Conservation (phyloP, 2,888 invertebrate genomes). For the Biston stratarius region DNA sequence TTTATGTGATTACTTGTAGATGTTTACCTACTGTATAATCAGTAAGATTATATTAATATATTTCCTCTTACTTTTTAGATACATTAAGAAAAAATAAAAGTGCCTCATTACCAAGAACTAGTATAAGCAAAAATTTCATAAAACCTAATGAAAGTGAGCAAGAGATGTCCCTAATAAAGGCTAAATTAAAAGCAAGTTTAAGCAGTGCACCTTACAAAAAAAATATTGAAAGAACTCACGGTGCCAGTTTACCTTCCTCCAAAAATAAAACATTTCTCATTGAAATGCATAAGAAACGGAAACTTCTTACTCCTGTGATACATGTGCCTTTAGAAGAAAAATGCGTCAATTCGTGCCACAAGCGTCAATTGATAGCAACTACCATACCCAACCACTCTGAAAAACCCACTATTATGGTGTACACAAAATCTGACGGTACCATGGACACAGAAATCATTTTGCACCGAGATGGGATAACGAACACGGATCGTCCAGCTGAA, state of each 20-base stretch:
- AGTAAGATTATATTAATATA: not conserved
- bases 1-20: not conserved
- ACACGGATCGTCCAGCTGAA: constrained; percentile 55
- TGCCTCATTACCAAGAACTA: constrained; percentile 54
- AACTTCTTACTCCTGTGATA: constrained; percentile 58
- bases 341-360: constrained; percentile 28
- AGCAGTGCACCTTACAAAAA: constrained; percentile 51
- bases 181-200: constrained; percentile 52
- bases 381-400: constrained; percentile 2
- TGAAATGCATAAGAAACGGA: constrained; percentile 54
- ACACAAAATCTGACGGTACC: constrained; percentile 45
- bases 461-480: constrained; percentile 55
- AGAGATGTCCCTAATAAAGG: constrained; percentile 54
- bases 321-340: constrained; percentile 67
- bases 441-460: constrained; percentile 52
- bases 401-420: constrained; percentile 26
- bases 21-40: not conserved
- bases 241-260: constrained; percentile 7
- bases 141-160: constrained; percentile 61
- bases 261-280: constrained; percentile 52
- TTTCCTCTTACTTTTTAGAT: constrained; percentile 54
- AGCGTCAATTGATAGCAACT: constrained; percentile 34
- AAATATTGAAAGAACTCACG: constrained; percentile 47
- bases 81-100: constrained; percentile 50
- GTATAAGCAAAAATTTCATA: constrained; percentile 60